Conservation (phyloP, 2,888 invertebrate species). For the Epinotia ramella region DNA sequence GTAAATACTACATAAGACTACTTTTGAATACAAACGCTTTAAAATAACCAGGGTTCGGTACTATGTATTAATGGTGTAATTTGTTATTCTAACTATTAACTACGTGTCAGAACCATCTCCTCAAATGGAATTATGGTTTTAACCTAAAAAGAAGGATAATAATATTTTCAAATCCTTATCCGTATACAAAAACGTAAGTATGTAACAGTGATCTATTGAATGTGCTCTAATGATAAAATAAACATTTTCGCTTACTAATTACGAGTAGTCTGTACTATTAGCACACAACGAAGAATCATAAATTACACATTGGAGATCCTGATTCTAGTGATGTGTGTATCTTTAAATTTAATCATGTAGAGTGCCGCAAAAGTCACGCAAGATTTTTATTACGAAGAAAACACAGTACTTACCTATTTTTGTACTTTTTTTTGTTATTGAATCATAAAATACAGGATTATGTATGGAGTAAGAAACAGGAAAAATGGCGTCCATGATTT, state of each 20-base stretch:
- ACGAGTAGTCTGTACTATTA: constrained; percentile 7
- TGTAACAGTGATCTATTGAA: not conserved
- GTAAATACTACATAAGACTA: constrained; percentile 1
- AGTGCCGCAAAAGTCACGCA: too few species aligned
- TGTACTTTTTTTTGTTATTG: too few species aligned
- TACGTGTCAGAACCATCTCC: not conserved
- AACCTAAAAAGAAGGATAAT: not conserved
- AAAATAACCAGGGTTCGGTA: constrained; percentile 1
- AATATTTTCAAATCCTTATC: constrained; percentile 1
- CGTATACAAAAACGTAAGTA: not conserved
- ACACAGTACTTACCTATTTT: too few species aligned
- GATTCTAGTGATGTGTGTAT: not conserved
- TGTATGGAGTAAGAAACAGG: too few species aligned
- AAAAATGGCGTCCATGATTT: too few species aligned
- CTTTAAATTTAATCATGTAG: not conserved
- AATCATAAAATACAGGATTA: too few species aligned
- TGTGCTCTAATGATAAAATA: not conserved
- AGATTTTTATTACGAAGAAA: too few species aligned
- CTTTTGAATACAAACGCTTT: not conserved
- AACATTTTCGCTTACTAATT: not conserved
- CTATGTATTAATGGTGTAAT: not conserved
- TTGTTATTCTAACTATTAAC: constrained; percentile 4
- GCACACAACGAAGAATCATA: constrained; percentile 7
- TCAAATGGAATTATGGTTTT: not conserved
- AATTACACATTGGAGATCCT: not conserved